Evolutionary conservation across 2,888 invertebrate genomes (phyloP).

Genomic region (Lepidocyrtinus sp.): DNA sequence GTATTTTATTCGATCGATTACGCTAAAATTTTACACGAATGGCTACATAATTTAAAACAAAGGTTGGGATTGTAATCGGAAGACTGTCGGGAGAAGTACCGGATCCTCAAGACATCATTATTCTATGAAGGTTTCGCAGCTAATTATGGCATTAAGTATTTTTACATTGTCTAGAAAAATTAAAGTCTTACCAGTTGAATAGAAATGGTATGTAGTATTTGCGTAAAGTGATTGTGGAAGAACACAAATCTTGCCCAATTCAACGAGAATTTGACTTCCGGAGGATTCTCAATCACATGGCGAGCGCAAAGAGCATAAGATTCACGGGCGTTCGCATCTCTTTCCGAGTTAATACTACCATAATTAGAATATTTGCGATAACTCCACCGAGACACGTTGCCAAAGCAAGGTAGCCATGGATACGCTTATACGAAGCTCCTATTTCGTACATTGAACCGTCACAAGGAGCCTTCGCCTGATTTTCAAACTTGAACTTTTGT

Average conservation of each 20-base stretch:
- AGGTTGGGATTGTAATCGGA: not conserved
- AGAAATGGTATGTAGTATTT: constrained; percentile 85
- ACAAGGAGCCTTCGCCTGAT: constrained; percentile 31
- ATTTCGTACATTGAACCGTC: constrained; percentile 37
- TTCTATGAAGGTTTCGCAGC: too few relatives aligned
- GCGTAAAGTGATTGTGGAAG: constrained; percentile 87
- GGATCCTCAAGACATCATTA: too few relatives aligned
- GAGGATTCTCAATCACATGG: constrained; percentile 74
- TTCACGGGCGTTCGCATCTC: constrained; percentile 90
- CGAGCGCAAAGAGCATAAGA: constrained; percentile 75
- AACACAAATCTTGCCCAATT: constrained; percentile 82
- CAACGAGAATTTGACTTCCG: constrained; percentile 77
- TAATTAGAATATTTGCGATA: constrained; percentile 88
- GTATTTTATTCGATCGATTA: too few relatives aligned
- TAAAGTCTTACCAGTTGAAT: constrained; percentile 78
- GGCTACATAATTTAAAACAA: too few relatives aligned
- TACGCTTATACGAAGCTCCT: constrained; percentile 76
- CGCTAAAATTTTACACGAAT: too few relatives aligned
- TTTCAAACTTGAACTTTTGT: not conserved
- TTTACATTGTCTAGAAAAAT: not conserved
- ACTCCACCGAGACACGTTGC: constrained; percentile 90
- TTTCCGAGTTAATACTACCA: constrained; percentile 87
- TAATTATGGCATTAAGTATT: not conserved
- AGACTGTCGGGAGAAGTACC: not conserved
- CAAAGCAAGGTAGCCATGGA: constrained; percentile 88